These are phyloP conservation scores for Acanthurus lineatus DNA, from an alignment of 2,797 vertebrate genomes.

Conservation along the genomic window DNA sequence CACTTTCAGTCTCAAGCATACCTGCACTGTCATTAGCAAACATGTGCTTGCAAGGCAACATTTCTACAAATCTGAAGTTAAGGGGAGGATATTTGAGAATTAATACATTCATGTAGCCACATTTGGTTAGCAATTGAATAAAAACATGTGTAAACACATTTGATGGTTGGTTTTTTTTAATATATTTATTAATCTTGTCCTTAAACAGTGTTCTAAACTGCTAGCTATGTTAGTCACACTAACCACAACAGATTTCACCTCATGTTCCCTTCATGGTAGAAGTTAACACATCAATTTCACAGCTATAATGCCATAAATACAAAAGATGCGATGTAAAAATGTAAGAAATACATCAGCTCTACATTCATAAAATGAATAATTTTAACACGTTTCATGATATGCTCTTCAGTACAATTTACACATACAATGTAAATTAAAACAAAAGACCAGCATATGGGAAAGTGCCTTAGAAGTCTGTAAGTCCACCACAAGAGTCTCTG, in stretches of 20 bases:
- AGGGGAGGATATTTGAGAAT: slow-evolving; percentile 2
- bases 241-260: slow-evolving; percentile 28
- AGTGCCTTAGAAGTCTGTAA: neutral
- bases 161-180: too few relatives aligned
- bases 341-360: slow-evolving; percentile 17
- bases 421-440: neutral
- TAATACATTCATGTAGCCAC: neutral
- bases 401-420: neutral
- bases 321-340: slow-evolving; percentile 37
- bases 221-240: slow-evolving; percentile 19
- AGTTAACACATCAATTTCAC: slow-evolving; percentile 30
- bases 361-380: neutral
- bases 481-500: neutral
- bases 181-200: slow-evolving; percentile 13
- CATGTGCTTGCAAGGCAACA: neutral
- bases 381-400: neutral
- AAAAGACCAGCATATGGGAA: neutral
- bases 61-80: slow-evolving; percentile 5
- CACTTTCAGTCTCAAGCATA: neutral
- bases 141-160: slow-evolving; percentile 10
- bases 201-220: slow-evolving; percentile 19
- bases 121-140: slow-evolving; percentile 1
- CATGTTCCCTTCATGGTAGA: slow-evolving; percentile 28
- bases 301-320: slow-evolving; percentile 33
- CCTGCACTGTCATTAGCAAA: slow-evolving; percentile 1